phyloP scores from a whole-genome alignment of 2,888 invertebrate genomes.

The Notodonta ziczac region DNA sequence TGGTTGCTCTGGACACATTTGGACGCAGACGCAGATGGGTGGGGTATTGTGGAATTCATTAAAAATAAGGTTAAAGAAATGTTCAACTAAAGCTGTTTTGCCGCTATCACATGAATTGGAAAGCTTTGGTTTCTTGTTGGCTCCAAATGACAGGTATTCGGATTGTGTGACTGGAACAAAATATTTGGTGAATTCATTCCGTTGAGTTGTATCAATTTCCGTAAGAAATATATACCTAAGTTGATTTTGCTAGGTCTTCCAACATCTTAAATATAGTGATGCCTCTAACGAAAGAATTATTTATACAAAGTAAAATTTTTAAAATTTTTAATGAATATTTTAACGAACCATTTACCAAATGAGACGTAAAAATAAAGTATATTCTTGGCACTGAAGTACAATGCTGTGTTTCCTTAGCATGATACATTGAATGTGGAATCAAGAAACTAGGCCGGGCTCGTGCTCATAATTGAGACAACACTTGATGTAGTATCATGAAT shows the following conservation, averaged over 20 bases:
- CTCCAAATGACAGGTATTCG: conserved; percentile 36
- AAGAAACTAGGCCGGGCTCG: conserved; percentile 30
- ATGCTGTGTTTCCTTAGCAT: conserved; percentile 28
- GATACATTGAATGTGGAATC: conserved; percentile 12
- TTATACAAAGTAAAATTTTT: no score
- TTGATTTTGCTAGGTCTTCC: no score
- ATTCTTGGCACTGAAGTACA: conserved; percentile 23
- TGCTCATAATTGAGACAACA: conserved; percentile 25
- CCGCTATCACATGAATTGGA: conserved; percentile 46
- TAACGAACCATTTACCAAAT: no score
- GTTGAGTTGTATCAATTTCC: no score
- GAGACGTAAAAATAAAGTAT: not conserved
- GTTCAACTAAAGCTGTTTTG: conserved; percentile 56
- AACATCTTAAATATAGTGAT: no score
- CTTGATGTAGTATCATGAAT: not conserved
- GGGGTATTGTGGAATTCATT: conserved; percentile 63
- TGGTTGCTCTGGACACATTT: conserved; percentile 66
- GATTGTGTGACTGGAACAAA: conserved; percentile 44
- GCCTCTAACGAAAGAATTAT: no score
- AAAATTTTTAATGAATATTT: not conserved
- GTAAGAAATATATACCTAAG: no score
- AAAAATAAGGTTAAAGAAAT: conserved; percentile 71
- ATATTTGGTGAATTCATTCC: not conserved
- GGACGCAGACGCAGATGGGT: conserved; percentile 70
- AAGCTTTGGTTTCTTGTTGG: conserved; percentile 19